Evolutionary conservation across 2,888 invertebrate genomes (phyloP), one percentile per base, ranked within the genome.

Genomic region (Nebria salina): DNA sequence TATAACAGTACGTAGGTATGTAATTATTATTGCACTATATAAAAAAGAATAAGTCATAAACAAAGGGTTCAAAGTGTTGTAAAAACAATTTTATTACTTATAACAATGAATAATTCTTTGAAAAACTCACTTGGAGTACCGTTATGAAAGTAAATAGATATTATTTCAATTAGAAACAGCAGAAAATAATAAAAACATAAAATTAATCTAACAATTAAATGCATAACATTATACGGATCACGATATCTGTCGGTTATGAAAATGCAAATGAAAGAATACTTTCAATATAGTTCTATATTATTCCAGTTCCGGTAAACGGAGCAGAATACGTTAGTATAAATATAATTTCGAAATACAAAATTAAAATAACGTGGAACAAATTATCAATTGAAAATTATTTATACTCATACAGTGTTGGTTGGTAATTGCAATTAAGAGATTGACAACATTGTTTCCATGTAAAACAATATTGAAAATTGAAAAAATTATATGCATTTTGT

Each of bases 141-240:
- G 54, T 54, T 54, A 54, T 54, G 54, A 54, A 54, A 54, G 54
- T 54, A 54, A 54, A 54, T 54, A 54, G 54, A 54, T 54, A 54
- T 54, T 54, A 54, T 13, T 54, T 54, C 11, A 54, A 54, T 54
- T 54, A 54, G 54, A 11, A 54, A 54, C 54, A 54, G 54, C 54
- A 54, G 54, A 8, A 54, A 54, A 54, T 54, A 54, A 8, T 54
- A 54, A 54, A 54, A 54, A 54, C 13, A 54, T 54, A 54, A 54
- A 54, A 54, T 54, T 54, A 6, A 54, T 54, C 54, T 11, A 13
- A 13, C 13, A 54, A 54, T 54, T 54, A 54, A 34, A 54, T 54
- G 54, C 54, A 54, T 54, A 54, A 54, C 1, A 54, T 54, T 54
- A 54, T 54, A 54, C 54, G 54, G 13, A 54, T 54, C 54, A 54